Base-by-base conservation (phyloP, 2,888 invertebrate species). In the Hirudinaria manillensis region DNA sequence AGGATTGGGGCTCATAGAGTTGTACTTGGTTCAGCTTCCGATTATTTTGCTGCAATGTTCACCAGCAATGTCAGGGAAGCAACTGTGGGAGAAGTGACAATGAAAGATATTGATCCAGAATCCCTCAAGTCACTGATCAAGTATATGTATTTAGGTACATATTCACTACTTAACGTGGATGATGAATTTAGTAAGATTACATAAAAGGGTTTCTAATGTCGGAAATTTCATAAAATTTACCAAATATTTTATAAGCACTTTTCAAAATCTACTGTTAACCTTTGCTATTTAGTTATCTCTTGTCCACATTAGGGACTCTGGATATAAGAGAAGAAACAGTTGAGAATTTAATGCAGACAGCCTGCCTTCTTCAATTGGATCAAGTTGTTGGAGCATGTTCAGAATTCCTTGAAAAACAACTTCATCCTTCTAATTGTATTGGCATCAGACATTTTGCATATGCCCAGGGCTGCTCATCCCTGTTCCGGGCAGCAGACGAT, bases 41-140 rank as follows among this genome's bases (percentile, higher is more conserved):
- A 94, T 85, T 96, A 96, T 86, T 96, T 96, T 87, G 91, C 92
- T 67, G 94, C 93, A 66, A 96, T 96, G 95, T 96, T 96, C 84
- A 94, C 93, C 36, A 92, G 91, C 76, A 91, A 92, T 76, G 87
- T 96, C 78, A 88, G 91, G 79, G 95, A 96, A 87, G 89, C 93
- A 7, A 90, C 89, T 78, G 90, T 93, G 85, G 89, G 90, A 78
- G 93, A 94, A 87, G 90, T 73, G n/a, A 34, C 55, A 77, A 87
- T 96, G 80, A 91, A 91, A 79, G 90, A 91, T 82, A 91, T 96
- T 65, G 92, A 93, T 83, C 90, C 93, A 32, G 92, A 93, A 83
- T 92, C 94, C 51, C 88, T 96, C 74, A 90, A 91, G 85, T 89
- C 91, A 73, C 89, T 96, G 74, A 90, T 96, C 38, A 90, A 91